Evolutionary conservation across 2,888 invertebrate species (phyloP).

Genomic region (Ophioninae sp.): DNA sequence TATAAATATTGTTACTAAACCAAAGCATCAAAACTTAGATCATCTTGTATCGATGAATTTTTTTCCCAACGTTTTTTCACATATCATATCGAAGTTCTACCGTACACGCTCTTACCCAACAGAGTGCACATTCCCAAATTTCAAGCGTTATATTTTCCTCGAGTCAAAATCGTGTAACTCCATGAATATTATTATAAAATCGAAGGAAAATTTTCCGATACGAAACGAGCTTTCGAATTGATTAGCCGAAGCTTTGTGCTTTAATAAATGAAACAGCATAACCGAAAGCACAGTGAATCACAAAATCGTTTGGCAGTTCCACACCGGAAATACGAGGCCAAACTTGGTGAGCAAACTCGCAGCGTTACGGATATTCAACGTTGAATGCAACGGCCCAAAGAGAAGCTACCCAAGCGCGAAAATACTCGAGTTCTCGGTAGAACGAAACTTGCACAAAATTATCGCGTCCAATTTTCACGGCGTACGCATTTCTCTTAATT

Average conservation of each 20-base stretch:
- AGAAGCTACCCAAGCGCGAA: conserved; percentile 13
- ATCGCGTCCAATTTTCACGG: conserved; percentile 21
- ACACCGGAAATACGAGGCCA: conserved; percentile 31
- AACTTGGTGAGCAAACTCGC: conserved; percentile 32
- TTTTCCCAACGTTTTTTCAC: too few species aligned
- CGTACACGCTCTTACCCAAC: too few species aligned
- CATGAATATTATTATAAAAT: not conserved
- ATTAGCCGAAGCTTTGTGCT: not conserved
- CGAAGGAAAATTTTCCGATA: not conserved
- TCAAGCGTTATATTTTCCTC: not conserved
- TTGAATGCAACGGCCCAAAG: conserved; percentile 29
- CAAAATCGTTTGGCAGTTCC: conserved; percentile 20
- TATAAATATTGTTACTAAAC: not conserved
- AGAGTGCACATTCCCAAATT: too few species aligned
- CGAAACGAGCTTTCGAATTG: not conserved
- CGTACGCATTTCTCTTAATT: conserved; percentile 4
- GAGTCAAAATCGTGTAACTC: not conserved
- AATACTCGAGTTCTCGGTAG: conserved; percentile 1
- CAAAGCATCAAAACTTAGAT: not conserved
- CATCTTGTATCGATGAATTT: too few species aligned
- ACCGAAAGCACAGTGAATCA: conserved; percentile 13
- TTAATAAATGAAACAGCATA: conserved; percentile 1
- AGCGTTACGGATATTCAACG: conserved; percentile 35
- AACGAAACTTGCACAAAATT: conserved; percentile 26
- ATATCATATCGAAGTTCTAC: too few species aligned